Base-by-base conservation (phyloP, 1,140 invertebrate species). In the Andricus grossulariae region DNA sequence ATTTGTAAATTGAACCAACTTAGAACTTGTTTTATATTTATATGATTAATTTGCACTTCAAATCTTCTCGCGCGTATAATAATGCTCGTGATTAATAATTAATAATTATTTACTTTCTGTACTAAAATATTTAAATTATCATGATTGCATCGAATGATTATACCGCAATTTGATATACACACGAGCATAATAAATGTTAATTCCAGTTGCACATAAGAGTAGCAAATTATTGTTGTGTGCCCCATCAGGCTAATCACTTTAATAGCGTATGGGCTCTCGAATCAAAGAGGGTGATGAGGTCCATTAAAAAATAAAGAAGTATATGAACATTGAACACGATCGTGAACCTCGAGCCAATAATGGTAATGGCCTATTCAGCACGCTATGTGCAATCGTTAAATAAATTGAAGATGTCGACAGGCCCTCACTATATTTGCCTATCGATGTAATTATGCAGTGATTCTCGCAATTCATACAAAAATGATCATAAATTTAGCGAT, bases 301-400 rank as follows among this genome's bases (percentile, higher is more conserved):
- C 11, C 25, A 10, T 45, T 66, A 39, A 45, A 66, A 66, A 39
- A 10, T 18, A 45, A 32, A 66, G 32, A 32, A 66, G 60, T 66
- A 15, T 32, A 39, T 66, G 60, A 25, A 66, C 25, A 66, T 25
- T 25, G 39, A 45, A 45, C 39, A 45, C 39, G 7, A 39, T 66
- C 4, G 57, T 32, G 60, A 66, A 66, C 60, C 25, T 66, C 60
- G 60, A 71, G 72, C 71, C 76, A 77, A 78, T 71, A 77, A 82
- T 50, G 66, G 39, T 80, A 80, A 82, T 81, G 70, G 76, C n/a
- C 73, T 75, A 81, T 78, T 80, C 77, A 66, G 73, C 72, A 72
- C 72, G 50, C 76, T 32, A 78, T 66, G 54, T 52, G 70, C 50
- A 21, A 73, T 83, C 74, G 51, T 83, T 82, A 75, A 78, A 19